A percentile compares a stretch with the other conserved stretches of the same genome.
These are phyloP conservation scores for Piprites chloris DNA, from an alignment of 2,113 vertebrate genomes.

Conservation along the genomic window DNA sequence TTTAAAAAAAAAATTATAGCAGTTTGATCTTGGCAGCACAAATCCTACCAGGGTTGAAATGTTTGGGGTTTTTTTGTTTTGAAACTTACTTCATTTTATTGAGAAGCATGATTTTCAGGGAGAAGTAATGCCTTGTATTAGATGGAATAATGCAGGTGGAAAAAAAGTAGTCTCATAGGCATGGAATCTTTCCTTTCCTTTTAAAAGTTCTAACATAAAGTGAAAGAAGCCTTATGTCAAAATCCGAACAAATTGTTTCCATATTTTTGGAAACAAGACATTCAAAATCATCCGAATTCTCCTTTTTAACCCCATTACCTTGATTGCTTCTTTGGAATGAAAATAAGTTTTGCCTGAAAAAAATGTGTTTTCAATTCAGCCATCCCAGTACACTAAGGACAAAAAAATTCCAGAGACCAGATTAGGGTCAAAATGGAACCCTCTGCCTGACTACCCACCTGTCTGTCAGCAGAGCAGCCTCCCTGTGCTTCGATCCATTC, in stretches of 20 bases:
- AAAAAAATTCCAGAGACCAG: neutral
- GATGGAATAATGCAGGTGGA: neutral
- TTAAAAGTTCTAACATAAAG: neutral
- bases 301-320: neutral
- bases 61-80: neutral
- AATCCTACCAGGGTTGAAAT: neutral
- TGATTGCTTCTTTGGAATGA: neutral
- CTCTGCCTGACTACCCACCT: rapidly evolving
- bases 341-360: neutral
- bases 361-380: neutral
- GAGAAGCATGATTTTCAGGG: neutral
- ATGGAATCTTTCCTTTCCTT: neutral
- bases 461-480: neutral
- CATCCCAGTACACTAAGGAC: neutral
- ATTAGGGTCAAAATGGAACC: neutral
- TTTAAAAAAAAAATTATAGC: neutral
- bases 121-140: neutral
- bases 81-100: neutral
- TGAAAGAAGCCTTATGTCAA: neutral
- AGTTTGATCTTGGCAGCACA: neutral
- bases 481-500: rapidly evolving
- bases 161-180: neutral
- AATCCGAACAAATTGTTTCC: neutral
- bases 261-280: neutral
- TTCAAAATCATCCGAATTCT: neutral